phyloP scores from a whole-genome alignment of 1,140 invertebrate genomes.

The Drosophila nigromelanica region DNA sequence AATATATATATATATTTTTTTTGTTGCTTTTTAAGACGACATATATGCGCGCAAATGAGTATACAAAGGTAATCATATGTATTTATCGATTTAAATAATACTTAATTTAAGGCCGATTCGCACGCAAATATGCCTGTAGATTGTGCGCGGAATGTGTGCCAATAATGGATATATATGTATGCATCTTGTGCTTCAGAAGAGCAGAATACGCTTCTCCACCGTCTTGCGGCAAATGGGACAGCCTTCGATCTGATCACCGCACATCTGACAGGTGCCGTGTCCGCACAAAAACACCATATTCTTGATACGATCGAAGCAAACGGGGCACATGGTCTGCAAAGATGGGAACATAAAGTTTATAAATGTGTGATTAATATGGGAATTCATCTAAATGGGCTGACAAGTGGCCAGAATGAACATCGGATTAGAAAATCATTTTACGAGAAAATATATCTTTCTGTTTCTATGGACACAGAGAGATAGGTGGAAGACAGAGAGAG shows the following conservation, averaged over 20 bases:
- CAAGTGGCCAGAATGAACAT: too few species aligned
- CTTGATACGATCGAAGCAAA: constrained; percentile 98
- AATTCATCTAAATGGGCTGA: neutral
- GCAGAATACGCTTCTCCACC: constrained; percentile 96
- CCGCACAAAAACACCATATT: constrained; percentile 99
- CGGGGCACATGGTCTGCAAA: constrained; percentile 97
- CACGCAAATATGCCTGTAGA: constrained; percentile 45
- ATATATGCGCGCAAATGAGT: constrained; percentile 30
- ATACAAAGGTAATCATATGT: constrained; percentile 43
- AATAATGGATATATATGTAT: neutral
- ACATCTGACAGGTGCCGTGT: constrained; percentile 99
- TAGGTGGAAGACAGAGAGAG: too few species aligned
- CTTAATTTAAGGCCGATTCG: constrained; percentile 55
- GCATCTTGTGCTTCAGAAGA: constrained; percentile 87
- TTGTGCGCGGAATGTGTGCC: constrained; percentile 67
- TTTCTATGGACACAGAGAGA: too few species aligned
- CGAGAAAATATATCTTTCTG: too few species aligned
- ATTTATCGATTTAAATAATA: constrained; percentile 39
- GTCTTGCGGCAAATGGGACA: constrained; percentile 98
- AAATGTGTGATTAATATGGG: neutral
- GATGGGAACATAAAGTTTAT: neutral
- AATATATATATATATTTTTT: constrained; percentile 67
- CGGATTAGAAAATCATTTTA: too few species aligned
- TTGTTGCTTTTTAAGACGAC: constrained; percentile 58
- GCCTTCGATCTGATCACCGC: constrained; percentile 97